These are phyloP conservation scores for Engystomops pustulosus DNA, from an alignment of 2,113 vertebrate species.

Conservation along the genomic window DNA sequence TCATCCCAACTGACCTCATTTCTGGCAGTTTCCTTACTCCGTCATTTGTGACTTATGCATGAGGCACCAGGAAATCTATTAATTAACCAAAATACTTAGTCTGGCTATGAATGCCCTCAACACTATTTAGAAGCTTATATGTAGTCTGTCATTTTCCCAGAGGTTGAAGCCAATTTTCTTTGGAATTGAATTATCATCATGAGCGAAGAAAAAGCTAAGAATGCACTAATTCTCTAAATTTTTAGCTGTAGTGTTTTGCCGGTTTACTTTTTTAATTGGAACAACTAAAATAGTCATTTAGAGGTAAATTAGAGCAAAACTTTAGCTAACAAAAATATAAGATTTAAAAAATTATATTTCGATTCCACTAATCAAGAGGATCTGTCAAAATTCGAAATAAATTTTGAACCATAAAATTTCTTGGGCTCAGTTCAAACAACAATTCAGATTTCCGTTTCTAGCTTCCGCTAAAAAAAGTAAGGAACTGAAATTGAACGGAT, in stretches of 20 bases:
- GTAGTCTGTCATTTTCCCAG: neutral
- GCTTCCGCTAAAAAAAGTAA: too few relatives aligned
- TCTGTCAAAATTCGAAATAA: too few relatives aligned
- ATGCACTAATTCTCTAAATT: neutral
- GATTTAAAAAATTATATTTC: neutral
- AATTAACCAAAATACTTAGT: conserved; percentile 12
- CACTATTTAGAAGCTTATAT: conserved; percentile 14
- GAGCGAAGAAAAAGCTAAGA: conserved; percentile 26
- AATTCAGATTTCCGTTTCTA: too few relatives aligned
- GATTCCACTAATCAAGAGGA: neutral
- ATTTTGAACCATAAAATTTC: too few relatives aligned
- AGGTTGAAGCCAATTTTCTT: conserved; percentile 14
- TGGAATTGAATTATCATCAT: conserved; percentile 3
- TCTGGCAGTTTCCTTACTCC: conserved; percentile 30
- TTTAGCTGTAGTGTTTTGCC: neutral
- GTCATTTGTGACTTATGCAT: conserved; percentile 34
- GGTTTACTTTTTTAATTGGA: neutral
- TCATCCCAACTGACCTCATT: conserved; percentile 38
- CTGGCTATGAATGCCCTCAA: conserved; percentile 14
- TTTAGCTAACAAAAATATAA: neutral
- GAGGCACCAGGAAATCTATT: conserved; percentile 13
- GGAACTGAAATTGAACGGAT: too few relatives aligned
- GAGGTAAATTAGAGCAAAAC: neutral
- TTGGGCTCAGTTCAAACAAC: too few relatives aligned
- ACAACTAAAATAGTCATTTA: neutral